These are phyloP conservation scores for Polydrusus cervinus DNA, from an alignment of 2,888 invertebrate species.

Conservation along the genomic window DNA sequence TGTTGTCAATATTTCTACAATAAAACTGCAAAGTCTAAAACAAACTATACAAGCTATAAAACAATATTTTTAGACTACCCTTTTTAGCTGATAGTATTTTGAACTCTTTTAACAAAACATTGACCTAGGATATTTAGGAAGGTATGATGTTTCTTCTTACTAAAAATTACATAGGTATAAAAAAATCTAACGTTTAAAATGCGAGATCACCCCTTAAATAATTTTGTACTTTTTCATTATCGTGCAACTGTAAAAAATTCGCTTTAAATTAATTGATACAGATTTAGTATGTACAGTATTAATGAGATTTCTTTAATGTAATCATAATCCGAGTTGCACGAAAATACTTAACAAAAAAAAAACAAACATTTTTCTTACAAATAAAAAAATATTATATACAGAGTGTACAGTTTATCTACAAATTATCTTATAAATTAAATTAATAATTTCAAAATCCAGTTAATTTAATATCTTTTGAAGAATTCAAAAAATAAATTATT, in stretches of 20 bases:
- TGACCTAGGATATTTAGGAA: slow-evolving; percentile 21
- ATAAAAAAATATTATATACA: slow-evolving; percentile 61
- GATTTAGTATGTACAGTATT: slow-evolving; percentile 41
- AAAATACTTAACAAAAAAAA: slow-evolving; percentile 52
- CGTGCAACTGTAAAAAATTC: slow-evolving; percentile 45
- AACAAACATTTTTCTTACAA: slow-evolving; percentile 54
- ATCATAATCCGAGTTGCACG: slow-evolving; percentile 42
- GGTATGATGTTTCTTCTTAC: slow-evolving; percentile 29
- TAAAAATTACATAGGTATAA: slow-evolving; percentile 42
- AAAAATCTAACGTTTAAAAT: slow-evolving; percentile 62
- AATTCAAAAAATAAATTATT: slow-evolving; percentile 35
- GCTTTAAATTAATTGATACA: slow-evolving; percentile 24
- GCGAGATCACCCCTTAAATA: slow-evolving; percentile 70
- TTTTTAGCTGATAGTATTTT: slow-evolving; percentile 21
- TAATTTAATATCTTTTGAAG: slow-evolving; percentile 34
- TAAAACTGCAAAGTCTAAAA: slow-evolving; percentile 42
- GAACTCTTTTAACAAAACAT: slow-evolving; percentile 33
- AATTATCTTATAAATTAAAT: slow-evolving; percentile 34
- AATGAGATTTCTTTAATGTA: slow-evolving; percentile 43
- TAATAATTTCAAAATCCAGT: slow-evolving; percentile 41
- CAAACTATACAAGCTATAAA: slow-evolving; percentile 51
- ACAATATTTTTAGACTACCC: slow-evolving; percentile 44
- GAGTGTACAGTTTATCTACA: slow-evolving; percentile 59
- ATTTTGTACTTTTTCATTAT: slow-evolving; percentile 69
- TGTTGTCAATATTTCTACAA: slow-evolving; percentile 43